A percentile compares a stretch with the other conserved stretches of the same genome.
phyloP scores from a whole-genome alignment of 2,113 vertebrate genomes.

The Hyla sarda region DNA sequence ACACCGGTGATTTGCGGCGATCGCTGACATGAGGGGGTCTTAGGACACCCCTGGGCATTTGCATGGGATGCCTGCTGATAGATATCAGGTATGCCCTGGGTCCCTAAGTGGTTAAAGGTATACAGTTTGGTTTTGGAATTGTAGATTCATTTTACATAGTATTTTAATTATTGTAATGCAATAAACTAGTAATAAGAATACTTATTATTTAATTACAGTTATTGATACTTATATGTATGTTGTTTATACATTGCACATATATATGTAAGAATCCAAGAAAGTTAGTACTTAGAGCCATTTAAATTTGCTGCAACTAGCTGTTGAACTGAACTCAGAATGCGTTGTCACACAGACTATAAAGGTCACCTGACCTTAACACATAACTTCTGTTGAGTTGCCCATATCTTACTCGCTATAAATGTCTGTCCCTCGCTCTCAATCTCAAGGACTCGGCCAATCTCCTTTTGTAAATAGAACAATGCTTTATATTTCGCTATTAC shows the following conservation, averaged over 20 bases:
- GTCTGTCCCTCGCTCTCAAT: conserved; percentile 91
- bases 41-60: no score
- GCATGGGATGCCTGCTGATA: no score
- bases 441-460: conserved; percentile 97
- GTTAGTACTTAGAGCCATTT: background rate
- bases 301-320: conserved; percentile 64
- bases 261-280: background rate
- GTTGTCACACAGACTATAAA: conserved; percentile 70
- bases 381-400: conserved; percentile 88
- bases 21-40: no score
- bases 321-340: conserved; percentile 15
- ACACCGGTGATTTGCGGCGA: no score
- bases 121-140: no score
- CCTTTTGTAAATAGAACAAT: conserved; percentile 99
- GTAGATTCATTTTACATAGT: no score
- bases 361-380: conserved; percentile 85
- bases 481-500: conserved; percentile 97
- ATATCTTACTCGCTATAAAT: conserved; percentile 95
- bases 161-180: no score
- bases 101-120: no score
- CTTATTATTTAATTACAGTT: background rate
- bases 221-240: background rate
- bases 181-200: background rate
- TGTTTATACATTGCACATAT: background rate
- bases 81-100: no score